phyloP scores from a whole-genome alignment of 2,888 invertebrate genomes.

The Ligdia adustata region DNA sequence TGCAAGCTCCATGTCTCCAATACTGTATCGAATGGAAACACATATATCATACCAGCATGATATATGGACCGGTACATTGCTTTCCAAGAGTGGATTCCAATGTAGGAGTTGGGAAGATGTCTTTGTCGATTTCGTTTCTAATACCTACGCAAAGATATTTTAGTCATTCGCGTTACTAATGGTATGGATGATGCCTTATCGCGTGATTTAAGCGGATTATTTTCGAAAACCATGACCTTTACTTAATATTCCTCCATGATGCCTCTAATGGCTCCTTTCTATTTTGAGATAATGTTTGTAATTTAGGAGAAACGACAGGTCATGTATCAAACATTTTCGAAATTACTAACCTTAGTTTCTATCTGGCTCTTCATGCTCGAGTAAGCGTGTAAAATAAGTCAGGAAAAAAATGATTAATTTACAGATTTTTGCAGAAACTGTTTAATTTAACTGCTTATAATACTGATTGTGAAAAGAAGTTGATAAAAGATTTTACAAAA shows the following conservation, averaged over 20 bases:
- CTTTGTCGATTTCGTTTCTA: slow-evolving; percentile 5
- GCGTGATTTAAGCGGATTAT: slow-evolving; percentile 2
- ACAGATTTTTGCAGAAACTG: no score
- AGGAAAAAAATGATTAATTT: no score
- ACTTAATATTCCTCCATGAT: background rate
- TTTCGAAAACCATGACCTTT: slow-evolving; percentile 8
- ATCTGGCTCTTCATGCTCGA: no score
- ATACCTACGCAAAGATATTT: background rate
- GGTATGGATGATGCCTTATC: background rate
- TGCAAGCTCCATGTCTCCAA: slow-evolving; percentile 26
- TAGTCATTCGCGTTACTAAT: background rate
- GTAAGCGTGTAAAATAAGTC: no score
- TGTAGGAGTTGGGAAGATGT: slow-evolving; percentile 11
- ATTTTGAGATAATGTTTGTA: slow-evolving; percentile 7
- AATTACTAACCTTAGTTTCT: no score
- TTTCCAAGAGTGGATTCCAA: slow-evolving; percentile 9
- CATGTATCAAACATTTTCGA: no score
- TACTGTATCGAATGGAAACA: slow-evolving; percentile 27
- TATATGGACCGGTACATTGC: slow-evolving; percentile 15
- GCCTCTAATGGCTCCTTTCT: slow-evolving; percentile 10
- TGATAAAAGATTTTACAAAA: no score
- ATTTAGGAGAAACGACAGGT: no score
- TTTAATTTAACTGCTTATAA: no score
- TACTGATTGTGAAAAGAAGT: no score
- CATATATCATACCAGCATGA: slow-evolving; percentile 18